phyloP scores from a whole-genome alignment of 2,888 invertebrate species.

The Terebella lapidaria region DNA sequence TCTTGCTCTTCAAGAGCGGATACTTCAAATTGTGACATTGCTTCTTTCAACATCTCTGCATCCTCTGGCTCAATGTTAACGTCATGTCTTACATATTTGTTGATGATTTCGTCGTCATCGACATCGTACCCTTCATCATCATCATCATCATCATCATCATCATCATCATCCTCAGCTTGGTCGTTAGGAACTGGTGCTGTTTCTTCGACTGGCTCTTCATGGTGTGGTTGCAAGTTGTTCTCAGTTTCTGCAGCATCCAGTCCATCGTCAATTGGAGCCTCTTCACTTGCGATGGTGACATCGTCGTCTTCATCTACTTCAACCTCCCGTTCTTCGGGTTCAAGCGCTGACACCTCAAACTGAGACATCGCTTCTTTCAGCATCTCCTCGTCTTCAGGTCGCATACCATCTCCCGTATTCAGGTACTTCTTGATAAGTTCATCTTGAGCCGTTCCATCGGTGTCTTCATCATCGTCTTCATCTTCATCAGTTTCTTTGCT shows the following conservation, averaged over 20 bases:
- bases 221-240: too few species aligned
- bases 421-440: background rate
- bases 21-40: too few species aligned
- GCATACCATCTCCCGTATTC: background rate
- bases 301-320: background rate
- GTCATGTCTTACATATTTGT: too few species aligned
- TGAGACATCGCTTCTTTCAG: background rate
- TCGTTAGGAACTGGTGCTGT: background rate
- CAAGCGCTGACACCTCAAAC: background rate
- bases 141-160: constrained; percentile 1
- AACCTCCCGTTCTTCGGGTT: background rate
- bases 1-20: too few species aligned
- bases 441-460: background rate
- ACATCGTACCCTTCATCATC: background rate
- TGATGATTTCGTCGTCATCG: background rate
- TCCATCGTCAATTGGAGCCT: background rate
- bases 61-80: too few species aligned
- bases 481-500: background rate
- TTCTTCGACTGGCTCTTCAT: too few species aligned
- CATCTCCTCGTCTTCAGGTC: background rate
- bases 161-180: background rate
- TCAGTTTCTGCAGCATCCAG: background rate
- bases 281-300: background rate
- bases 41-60: too few species aligned
- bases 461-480: background rate